phyloP scores from a whole-genome alignment of 2,797 vertebrate species.

The Hoplostethus atlanticus region DNA sequence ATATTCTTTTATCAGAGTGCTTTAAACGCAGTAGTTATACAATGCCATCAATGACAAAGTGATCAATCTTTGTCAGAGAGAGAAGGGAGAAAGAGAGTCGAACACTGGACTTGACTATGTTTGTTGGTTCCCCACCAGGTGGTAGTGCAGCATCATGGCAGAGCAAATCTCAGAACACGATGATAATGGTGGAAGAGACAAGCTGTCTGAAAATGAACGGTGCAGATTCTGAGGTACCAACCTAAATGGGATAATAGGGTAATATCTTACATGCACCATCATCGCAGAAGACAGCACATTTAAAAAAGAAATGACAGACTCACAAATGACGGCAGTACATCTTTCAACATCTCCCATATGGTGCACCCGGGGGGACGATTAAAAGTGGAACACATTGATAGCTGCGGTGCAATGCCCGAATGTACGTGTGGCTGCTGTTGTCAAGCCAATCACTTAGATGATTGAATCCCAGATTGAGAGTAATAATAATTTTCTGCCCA shows the following conservation, averaged over 20 bases:
- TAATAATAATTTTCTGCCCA: constrained; percentile 70
- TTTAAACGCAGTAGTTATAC: constrained; percentile 69
- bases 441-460: constrained; percentile 72
- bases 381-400: constrained; percentile 71
- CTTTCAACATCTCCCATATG: constrained; percentile 74
- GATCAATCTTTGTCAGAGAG: constrained; percentile 67
- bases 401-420: constrained; percentile 61
- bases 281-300: constrained; percentile 70
- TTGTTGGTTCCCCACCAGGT: constrained; percentile 73
- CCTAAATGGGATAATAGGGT: constrained; percentile 75
- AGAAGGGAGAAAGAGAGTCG: constrained; percentile 26
- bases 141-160: constrained; percentile 73
- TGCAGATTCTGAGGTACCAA: constrained; percentile 67
- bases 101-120: constrained; percentile 43
- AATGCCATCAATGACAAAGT: constrained; percentile 78
- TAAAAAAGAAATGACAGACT: constrained; percentile 53
- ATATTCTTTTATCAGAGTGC: constrained; percentile 68
- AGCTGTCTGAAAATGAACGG: constrained; percentile 74
- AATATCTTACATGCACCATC: constrained; percentile 70
- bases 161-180: constrained; percentile 43
- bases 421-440: constrained; percentile 65
- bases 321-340: constrained; percentile 72
- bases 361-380: constrained; percentile 69
- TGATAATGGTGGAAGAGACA: constrained; percentile 76
- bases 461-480: constrained; percentile 66